A percentile compares a stretch with the other conserved stretches of the same genome.
Evolutionary conservation across 2,888 invertebrate species (phyloP).

Genomic region (Cepaea hortensis): DNA sequence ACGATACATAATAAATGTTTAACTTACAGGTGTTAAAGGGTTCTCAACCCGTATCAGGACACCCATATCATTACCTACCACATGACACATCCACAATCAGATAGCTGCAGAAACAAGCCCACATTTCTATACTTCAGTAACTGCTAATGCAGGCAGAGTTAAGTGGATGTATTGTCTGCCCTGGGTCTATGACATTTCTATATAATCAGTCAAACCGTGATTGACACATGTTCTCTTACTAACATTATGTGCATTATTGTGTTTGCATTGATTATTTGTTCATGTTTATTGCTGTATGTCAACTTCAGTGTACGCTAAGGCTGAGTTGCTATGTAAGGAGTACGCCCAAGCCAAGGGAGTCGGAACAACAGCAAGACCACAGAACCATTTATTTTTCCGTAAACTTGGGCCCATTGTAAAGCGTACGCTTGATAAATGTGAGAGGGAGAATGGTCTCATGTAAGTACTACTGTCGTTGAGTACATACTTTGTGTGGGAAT

Average conservation of each 20-base stretch:
- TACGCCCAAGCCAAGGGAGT: conserved; percentile 80
- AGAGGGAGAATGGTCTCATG: conserved; percentile 83
- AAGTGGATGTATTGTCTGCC: no score
- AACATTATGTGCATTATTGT: not conserved
- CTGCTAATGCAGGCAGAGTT: no score
- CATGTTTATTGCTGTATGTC: not conserved
- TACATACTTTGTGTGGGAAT: not conserved
- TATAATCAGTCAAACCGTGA: no score
- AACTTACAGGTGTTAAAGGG: no score
- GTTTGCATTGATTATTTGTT: not conserved
- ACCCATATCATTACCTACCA: no score
- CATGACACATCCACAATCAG: no score
- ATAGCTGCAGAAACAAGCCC: no score
- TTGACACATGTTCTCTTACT: not conserved
- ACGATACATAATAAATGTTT: no score
- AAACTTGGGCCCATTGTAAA: conserved; percentile 80
- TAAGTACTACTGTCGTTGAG: conserved; percentile 70
- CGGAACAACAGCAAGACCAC: conserved; percentile 80
- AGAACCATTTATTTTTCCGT: conserved; percentile 81
- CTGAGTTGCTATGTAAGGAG: conserved; percentile 79
- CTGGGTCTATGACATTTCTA: no score
- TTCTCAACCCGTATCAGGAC: no score
- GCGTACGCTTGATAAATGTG: conserved; percentile 81
- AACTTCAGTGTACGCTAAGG: conserved; percentile 77
- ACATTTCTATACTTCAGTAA: no score